phyloP scores from a whole-genome alignment of 1,140 invertebrate genomes.

The Diploscapter pachys region DNA sequence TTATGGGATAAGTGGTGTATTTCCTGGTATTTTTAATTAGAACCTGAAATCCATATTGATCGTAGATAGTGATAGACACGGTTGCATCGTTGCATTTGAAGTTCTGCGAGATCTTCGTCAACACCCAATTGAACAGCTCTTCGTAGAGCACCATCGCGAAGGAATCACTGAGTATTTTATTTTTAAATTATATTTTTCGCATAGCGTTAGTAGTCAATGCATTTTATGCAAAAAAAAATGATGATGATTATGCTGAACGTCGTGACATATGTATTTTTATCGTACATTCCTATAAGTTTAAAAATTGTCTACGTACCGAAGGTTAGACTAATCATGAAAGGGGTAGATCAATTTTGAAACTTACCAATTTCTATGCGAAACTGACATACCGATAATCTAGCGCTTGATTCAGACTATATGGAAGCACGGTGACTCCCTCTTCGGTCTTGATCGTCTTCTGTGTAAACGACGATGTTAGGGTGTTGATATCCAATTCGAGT shows the following conservation, averaged over 20 bases:
- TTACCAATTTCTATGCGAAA: too few relatives aligned
- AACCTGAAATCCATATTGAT: conserved; percentile 30
- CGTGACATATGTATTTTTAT: too few relatives aligned
- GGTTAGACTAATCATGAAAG: too few relatives aligned
- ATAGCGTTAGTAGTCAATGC: neutral
- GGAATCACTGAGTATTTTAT: conserved; percentile 14
- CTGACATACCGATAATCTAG: too few relatives aligned
- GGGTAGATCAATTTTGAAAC: too few relatives aligned
- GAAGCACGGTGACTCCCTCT: too few relatives aligned
- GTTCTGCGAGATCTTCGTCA: conserved; percentile 19
- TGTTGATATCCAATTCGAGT: conserved; percentile 20
- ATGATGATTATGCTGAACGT: too few relatives aligned
- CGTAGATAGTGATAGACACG: conserved; percentile 16
- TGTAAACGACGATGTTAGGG: neutral
- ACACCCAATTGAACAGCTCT: conserved; percentile 33
- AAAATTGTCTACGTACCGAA: too few relatives aligned
- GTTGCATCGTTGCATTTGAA: conserved; percentile 26
- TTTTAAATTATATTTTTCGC: neutral
- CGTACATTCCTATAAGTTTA: too few relatives aligned
- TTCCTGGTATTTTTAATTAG: neutral
- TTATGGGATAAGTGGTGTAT: neutral
- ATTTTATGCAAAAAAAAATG: neutral
- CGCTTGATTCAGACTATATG: too few relatives aligned
- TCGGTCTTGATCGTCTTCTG: conserved; percentile 7
- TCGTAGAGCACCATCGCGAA: conserved; percentile 30